Percentiles rank a stretch among this genome's conserved stretches.
Evolutionary conservation across 1,140 invertebrate species (phyloP).

Genomic region (Anadara kagoshimensis): DNA sequence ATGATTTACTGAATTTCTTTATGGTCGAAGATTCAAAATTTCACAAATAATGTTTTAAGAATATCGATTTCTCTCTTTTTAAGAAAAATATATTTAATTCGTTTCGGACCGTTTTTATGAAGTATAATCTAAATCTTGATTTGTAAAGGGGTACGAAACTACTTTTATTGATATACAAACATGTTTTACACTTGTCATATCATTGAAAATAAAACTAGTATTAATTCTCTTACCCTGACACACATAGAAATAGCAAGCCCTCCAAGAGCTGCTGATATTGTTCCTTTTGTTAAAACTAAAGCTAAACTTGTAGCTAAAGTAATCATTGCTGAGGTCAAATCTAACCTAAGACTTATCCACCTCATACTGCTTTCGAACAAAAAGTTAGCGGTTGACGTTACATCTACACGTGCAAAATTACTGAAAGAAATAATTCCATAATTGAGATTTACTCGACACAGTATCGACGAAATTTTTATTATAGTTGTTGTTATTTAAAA

Average conservation of each 20-base stretch:
- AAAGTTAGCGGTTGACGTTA: constrained; percentile 75
- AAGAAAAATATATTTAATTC: too few relatives aligned
- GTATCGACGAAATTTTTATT: background rate
- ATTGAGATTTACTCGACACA: too few relatives aligned
- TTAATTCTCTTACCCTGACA: constrained; percentile 68
- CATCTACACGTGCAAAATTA: constrained; percentile 76
- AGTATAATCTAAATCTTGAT: too few relatives aligned
- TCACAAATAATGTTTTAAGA: too few relatives aligned
- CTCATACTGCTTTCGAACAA: constrained; percentile 78
- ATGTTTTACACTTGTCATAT: too few relatives aligned
- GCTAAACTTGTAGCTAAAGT: constrained; percentile 76
- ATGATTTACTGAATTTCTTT: too few relatives aligned
- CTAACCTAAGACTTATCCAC: constrained; percentile 81
- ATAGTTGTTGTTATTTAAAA: background rate
- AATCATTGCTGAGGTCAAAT: constrained; percentile 72
- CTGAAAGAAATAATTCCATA: constrained; percentile 55
- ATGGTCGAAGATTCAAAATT: too few relatives aligned
- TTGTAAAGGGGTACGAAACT: too few relatives aligned
- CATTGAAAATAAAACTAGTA: background rate
- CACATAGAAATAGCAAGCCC: constrained; percentile 81
- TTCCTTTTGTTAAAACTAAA: constrained; percentile 76
- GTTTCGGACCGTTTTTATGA: too few relatives aligned
- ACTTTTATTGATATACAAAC: too few relatives aligned
- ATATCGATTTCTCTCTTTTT: too few relatives aligned
- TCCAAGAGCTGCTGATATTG: constrained; percentile 77